Conservation (phyloP, 2,113 vertebrate species). For the Engystomops pustulosus region DNA sequence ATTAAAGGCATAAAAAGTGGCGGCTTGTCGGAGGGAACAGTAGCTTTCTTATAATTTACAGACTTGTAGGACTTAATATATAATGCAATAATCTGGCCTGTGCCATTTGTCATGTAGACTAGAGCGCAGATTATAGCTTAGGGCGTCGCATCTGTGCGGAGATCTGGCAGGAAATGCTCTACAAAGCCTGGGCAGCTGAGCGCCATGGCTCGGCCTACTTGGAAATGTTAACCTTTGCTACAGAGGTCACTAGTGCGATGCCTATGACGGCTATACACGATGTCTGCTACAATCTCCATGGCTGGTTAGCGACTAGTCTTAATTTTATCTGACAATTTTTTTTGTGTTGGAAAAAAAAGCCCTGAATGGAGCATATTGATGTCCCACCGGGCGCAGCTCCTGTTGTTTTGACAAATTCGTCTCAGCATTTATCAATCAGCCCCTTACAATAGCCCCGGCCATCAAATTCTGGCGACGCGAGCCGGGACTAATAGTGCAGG, state of each 20-base stretch:
- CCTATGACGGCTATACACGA: conserved; percentile 82
- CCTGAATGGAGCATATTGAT: conserved; percentile 92
- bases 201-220: conserved; percentile 79
- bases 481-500: conserved; percentile 79
- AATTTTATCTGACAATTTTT: conserved; percentile 83
- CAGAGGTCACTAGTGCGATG: conserved; percentile 85
- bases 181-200: conserved; percentile 96
- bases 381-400: conserved; percentile 87
- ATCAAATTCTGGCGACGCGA: conserved; percentile 79
- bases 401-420: conserved; percentile 95
- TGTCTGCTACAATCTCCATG: conserved; percentile 77
- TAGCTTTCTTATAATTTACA: conserved; percentile 95
- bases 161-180: conserved; percentile 90
- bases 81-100: conserved; percentile 95
- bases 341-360: conserved; percentile 80
- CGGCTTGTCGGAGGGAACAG: conserved; percentile 71
- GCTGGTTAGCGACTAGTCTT: conserved; percentile 83
- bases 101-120: conserved; percentile 95
- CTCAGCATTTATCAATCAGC: conserved; percentile 94
- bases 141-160: conserved; percentile 96
- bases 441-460: conserved; percentile 80
- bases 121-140: conserved; percentile 96
- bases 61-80: conserved; percentile 97
- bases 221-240: conserved; percentile 82
- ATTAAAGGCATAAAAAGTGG: conserved; percentile 66